Evolutionary conservation across 2,888 invertebrate genomes (phyloP), one percentile per base, ranked within the genome.

Genomic region (Cactoblastis cactorum): DNA sequence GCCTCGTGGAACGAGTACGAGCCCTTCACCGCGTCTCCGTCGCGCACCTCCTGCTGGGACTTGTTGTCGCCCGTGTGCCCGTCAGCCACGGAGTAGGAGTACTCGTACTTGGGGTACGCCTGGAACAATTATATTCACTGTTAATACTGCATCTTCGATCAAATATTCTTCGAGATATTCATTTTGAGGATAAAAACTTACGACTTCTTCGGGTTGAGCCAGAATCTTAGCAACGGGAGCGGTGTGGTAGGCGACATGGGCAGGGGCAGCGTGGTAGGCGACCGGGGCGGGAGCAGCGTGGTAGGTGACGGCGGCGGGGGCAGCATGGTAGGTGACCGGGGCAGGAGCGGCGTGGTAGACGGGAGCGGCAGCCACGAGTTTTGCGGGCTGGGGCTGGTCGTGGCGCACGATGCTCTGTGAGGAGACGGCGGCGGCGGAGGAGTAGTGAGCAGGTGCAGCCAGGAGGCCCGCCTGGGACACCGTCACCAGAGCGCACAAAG

Each of bases 1-100:
- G 87, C 77, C 65, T 88, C 81, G 55, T 80, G 74, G 53, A 89
- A 70, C 41, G 79, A 75, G 74, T 89, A 84, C 49, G 69, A 71
- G 22, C 89, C 89, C 64, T 80, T 81, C 50, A 78, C 78, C 6
- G 64, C 65, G 51, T 77, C 65, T 0, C 76, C 77, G 49, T 77
- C 71, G 51, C 78, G 76, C 47, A 59, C 55, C 53, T 77, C 77
- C 35, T 77, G 73, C 55, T 77, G 77, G 24, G 66, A 65, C 59
- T 77, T 76, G 60, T 74, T 69, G 67, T 90, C 90, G 3, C 85
- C 85, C 55, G 86, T 87, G 64, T 86, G 83, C 19, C 76, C 74
- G 43, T 51, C 54, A 43, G 54, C 51, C 1, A 54, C 54, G 14
- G 54, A 54, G 51, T 54, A 54, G 9, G 12, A 12, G 51, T 51